These are phyloP conservation scores for Ochropleura plecta DNA, from an alignment of 2,888 invertebrate species.

Conservation along the genomic window DNA sequence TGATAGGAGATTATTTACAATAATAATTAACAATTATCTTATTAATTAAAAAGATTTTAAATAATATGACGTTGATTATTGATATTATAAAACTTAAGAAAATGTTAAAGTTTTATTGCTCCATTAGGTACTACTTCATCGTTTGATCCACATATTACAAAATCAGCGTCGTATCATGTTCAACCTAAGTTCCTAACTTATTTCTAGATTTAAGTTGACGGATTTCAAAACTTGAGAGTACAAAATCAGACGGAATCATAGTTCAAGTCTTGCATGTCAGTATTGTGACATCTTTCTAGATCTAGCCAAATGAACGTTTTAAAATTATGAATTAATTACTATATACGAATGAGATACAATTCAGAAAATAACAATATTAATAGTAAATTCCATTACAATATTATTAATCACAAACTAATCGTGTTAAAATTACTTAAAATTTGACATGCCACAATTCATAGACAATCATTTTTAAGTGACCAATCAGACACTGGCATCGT, in stretches of 20 bases:
- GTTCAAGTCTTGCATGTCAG: slow-evolving; percentile 45
- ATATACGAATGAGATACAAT: slow-evolving; percentile 44
- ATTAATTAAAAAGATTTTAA: slow-evolving; percentile 56
- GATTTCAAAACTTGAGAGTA: slow-evolving; percentile 77
- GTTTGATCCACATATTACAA: not conserved
- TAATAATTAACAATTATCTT: slow-evolving; percentile 66
- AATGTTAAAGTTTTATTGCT: not conserved
- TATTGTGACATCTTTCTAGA: slow-evolving; percentile 28
- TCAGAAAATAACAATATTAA: slow-evolving; percentile 27
- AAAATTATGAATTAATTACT: slow-evolving; percentile 20
- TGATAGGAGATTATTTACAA: slow-evolving; percentile 83
- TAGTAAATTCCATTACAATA: slow-evolving; percentile 31
- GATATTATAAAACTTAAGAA: not conserved
- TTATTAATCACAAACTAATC: slow-evolving; percentile 24
- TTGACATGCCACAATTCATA: slow-evolving; percentile 40
- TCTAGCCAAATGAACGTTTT: slow-evolving; percentile 12
- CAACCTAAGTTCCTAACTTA: slow-evolving; percentile 46
- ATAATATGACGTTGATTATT: slow-evolving; percentile 55
- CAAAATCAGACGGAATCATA: slow-evolving; percentile 81
- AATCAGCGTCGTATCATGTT: slow-evolving; percentile 33
- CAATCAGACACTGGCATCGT: slow-evolving; percentile 35
- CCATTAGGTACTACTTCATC: not conserved
- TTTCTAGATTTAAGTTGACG: slow-evolving; percentile 56
- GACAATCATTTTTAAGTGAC: slow-evolving; percentile 21
- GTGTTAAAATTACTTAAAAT: slow-evolving; percentile 9